Conservation (phyloP, 2,888 invertebrate genomes). For the Megaustenia siamemsis region DNA sequence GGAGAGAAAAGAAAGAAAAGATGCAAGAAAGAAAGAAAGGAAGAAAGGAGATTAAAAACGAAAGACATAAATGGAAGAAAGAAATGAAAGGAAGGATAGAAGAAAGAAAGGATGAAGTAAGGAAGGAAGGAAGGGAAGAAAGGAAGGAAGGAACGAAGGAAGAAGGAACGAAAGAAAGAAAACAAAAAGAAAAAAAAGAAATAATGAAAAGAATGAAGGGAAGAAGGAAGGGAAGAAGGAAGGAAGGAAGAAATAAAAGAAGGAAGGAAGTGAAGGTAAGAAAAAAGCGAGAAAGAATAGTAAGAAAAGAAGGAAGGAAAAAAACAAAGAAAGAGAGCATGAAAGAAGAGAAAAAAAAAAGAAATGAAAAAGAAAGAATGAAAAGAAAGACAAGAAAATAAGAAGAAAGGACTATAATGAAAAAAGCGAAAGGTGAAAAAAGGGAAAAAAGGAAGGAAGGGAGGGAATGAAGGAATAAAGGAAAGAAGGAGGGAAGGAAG, state of each 20-base stretch:
- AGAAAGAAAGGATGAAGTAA: too few relatives aligned
- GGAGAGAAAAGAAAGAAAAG: too few relatives aligned
- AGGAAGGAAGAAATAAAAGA: neutral
- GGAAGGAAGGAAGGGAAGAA: too few relatives aligned
- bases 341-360: neutral
- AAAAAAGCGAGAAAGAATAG: neutral
- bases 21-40: too few relatives aligned
- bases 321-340: neutral
- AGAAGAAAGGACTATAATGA: neutral
- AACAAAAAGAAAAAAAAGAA: too few relatives aligned
- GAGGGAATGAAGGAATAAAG: neutral
- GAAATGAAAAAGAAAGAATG: neutral
- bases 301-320: neutral
- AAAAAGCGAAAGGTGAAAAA: neutral
- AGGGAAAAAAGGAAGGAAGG: neutral
- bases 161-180: too few relatives aligned
- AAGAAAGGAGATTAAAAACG: too few relatives aligned
- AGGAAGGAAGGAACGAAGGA: too few relatives aligned
- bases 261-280: neutral
- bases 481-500: neutral
- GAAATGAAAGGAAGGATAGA: too few relatives aligned
- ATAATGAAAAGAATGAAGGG: neutral
- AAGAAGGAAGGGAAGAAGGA: neutral
- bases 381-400: neutral
- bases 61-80: too few relatives aligned